These are phyloP conservation scores for Mormyrus iriodes DNA, from an alignment of 2,113 vertebrate species.

Conservation along the genomic window DNA sequence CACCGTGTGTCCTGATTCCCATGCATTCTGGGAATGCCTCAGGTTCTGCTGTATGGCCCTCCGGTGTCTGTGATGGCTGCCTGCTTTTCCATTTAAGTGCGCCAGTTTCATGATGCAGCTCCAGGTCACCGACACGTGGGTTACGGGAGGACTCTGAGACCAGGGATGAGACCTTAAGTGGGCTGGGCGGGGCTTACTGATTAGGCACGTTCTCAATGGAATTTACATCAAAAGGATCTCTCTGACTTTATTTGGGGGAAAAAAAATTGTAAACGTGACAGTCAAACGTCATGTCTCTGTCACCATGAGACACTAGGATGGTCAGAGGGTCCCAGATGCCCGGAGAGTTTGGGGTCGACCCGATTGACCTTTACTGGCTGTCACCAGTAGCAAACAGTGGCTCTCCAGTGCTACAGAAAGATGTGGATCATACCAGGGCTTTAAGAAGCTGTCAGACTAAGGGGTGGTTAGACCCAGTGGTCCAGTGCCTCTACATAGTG, in stretches of 20 bases:
- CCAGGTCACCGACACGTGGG: conserved; percentile 42
- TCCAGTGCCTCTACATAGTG: not conserved
- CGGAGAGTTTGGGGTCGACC: not conserved
- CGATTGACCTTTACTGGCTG: not conserved
- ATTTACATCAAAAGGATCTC: not conserved
- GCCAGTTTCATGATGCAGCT: conserved; percentile 45
- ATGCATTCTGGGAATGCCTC: conserved; percentile 26
- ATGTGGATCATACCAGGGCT: not conserved
- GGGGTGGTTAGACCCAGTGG: not conserved
- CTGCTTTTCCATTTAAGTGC: conserved; percentile 29
- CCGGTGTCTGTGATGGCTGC: conserved; percentile 9
- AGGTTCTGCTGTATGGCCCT: conserved; percentile 22
- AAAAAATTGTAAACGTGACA: not conserved
- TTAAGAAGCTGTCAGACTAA: not conserved
- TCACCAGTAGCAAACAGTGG: not conserved
- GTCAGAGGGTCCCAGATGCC: not conserved
- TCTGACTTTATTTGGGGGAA: not conserved
- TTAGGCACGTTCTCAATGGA: not conserved
- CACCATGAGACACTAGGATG: not conserved
- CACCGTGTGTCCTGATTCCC: not conserved
- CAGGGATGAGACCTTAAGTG: not conserved
- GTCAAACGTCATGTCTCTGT: not conserved
- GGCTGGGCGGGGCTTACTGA: not conserved
- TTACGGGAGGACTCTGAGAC: conserved; percentile 35
- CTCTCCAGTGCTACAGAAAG: not conserved